Evolutionary conservation across 2,113 vertebrate genomes (phyloP).

Genomic region (Pelecanus crispus): DNA sequence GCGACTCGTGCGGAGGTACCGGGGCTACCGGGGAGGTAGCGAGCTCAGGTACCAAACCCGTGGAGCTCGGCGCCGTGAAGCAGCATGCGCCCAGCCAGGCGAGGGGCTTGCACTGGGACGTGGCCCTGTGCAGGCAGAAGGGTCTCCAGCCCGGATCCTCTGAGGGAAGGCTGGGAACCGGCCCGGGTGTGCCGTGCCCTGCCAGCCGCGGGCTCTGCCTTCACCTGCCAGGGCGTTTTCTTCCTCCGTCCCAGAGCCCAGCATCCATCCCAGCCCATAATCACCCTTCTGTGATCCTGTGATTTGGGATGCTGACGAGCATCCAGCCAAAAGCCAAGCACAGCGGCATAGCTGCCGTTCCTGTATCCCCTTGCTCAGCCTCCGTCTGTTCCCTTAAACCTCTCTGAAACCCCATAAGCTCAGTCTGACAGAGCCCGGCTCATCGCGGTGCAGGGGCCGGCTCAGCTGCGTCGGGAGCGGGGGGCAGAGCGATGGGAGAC

Average conservation of each 20-base stretch:
- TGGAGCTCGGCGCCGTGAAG: fast-evolving
- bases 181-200: neutral
- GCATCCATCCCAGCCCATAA: neutral
- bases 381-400: too few relatives aligned
- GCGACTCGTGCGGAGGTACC: neutral
- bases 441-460: fast-evolving
- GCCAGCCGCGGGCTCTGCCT: neutral
- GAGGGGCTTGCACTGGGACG: neutral
- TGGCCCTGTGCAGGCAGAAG: neutral
- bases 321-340: too few relatives aligned
- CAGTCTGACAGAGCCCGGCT: neutral
- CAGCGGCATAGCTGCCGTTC: too few relatives aligned
- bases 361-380: too few relatives aligned
- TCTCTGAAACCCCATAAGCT: too few relatives aligned
- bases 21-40: fast-evolving
- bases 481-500: neutral
- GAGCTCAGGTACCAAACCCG: fast-evolving
- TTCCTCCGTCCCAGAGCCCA: neutral
- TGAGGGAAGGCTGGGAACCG: neutral
- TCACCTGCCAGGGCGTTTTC: fast-evolving
- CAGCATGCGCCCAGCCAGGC: fast-evolving
- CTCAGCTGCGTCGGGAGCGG: neutral
- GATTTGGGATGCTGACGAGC: too few relatives aligned
- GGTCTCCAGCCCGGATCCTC: neutral
- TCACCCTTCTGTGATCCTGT: too few relatives aligned